phyloP scores from a whole-genome alignment of 2,888 invertebrate genomes.

The Drosophila gaucha region DNA sequence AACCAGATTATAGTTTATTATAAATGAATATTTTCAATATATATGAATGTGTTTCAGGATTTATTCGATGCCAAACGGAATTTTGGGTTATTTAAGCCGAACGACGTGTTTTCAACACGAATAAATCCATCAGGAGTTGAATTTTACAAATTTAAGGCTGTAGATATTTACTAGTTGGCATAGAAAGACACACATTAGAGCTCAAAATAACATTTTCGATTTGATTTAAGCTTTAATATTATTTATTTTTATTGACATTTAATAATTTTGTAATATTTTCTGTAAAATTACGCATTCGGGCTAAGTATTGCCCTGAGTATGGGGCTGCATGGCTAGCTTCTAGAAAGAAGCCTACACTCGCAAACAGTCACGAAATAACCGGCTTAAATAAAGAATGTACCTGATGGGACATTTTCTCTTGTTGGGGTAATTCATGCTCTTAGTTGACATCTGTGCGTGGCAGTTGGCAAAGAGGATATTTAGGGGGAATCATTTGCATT shows the following conservation, averaged over 20 bases:
- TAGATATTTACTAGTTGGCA: slow-evolving; percentile 22
- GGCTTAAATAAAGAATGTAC: neutral
- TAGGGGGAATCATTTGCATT: slow-evolving; percentile 50
- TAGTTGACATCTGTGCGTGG: slow-evolving; percentile 23
- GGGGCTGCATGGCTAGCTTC: too few relatives aligned
- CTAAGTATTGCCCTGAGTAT: neutral
- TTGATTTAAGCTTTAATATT: too few relatives aligned
- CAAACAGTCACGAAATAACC: neutral
- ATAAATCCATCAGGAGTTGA: slow-evolving; percentile 73
- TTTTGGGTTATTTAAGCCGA: slow-evolving; percentile 33
- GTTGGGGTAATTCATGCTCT: slow-evolving; percentile 29
- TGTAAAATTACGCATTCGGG: neutral
- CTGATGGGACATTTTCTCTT: slow-evolving; percentile 50
- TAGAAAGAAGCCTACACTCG: neutral
- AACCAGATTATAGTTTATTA: neutral
- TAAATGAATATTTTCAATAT: neutral
- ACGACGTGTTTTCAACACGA: slow-evolving; percentile 57
- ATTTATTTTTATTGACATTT: neutral
- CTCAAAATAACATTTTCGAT: neutral
- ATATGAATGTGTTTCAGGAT: slow-evolving; percentile 45
- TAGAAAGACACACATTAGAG: too few relatives aligned
- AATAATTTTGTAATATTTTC: neutral
- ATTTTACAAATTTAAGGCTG: slow-evolving; percentile 69
- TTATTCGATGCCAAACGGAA: slow-evolving; percentile 51
- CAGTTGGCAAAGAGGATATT: slow-evolving; percentile 24